phyloP scores from a whole-genome alignment of 2,888 invertebrate genomes.

The Bugulina stolonifera region DNA sequence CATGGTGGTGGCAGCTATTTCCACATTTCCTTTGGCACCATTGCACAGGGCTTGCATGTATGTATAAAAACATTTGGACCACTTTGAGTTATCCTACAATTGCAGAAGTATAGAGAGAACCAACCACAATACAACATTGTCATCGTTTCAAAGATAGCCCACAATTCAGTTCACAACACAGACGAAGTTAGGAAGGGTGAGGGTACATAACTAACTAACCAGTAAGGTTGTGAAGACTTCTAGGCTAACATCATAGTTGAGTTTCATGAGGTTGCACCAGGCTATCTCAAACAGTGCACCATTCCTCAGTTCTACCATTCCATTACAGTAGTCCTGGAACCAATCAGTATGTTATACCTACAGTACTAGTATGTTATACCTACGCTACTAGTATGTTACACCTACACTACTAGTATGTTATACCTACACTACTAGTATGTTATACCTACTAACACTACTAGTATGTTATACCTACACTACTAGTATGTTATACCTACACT shows the following conservation, averaged over 20 bases:
- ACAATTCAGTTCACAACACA: no score
- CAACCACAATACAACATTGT: no score
- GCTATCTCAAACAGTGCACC: slow-evolving; percentile 43
- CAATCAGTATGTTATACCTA: no score
- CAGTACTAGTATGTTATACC: not conserved
- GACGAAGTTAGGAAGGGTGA: not conserved
- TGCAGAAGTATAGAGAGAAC: no score
- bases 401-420: no score
- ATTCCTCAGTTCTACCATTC: slow-evolving; percentile 6
- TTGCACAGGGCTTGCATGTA: slow-evolving; percentile 61
- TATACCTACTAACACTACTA: no score
- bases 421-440: no score
- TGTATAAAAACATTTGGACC: slow-evolving; percentile 64
- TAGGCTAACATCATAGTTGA: slow-evolving; percentile 57
- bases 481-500: no score
- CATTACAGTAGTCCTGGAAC: not conserved
- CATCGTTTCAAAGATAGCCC: no score
- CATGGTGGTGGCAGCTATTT: slow-evolving; percentile 48
- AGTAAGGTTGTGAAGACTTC: slow-evolving; percentile 51
- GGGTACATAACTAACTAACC: not conserved
- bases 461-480: no score
- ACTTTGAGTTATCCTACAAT: slow-evolving; percentile 60
- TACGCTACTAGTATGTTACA: no score
- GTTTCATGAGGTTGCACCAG: slow-evolving; percentile 63
- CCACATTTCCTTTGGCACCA: slow-evolving; percentile 55